Evolutionary conservation across 2,888 invertebrate species (phyloP), one percentile per base, ranked within the genome.

Genomic region (Diachrysia chrysitis): DNA sequence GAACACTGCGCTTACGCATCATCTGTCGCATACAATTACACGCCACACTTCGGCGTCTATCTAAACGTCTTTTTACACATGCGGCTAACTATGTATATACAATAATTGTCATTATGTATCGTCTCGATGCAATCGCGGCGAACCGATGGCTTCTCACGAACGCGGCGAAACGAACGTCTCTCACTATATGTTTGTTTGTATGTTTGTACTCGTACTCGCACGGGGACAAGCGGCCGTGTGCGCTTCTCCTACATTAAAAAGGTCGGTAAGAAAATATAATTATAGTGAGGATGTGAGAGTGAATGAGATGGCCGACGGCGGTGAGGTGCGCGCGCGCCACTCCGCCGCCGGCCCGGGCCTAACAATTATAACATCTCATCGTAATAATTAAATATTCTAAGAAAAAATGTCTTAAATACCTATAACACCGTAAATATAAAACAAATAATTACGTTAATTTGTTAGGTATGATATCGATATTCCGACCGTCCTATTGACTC

Each of bases 361-460:
- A 93, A 93, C 93, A 91, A 92, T 91, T 93, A 90, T 93, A 93
- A 94, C 92, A 93, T 93, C 92, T 92, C 93, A 91, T 93, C 93
- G 93, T 93, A 93, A 92, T 93, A 93, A 95, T 95, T 95, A 94
- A 95, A 95, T 94, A 95, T 92, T 93, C 94, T 95, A 95, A 94
- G 95, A 95, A 95, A 93, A 94, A 95, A 95, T 94, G 95, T 94
- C 95, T 95, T 95, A 95, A 94, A 91, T 93, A 93, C 93, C 95
- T 95, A 95, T 93, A 95, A 95, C 94, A 95, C 95, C 95, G 94
- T 95, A 95, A 95, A 94, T 95, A 94, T 94, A 95, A 95, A 95
- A 95, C 94, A 93, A 95, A 95, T 93, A 92, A 93, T 95, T 94
- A 95, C 92, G 94, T 95, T 94, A 94, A 92, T 93, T 95, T 94